A percentile compares a stretch with the other conserved stretches of the same genome.
Conservation (phyloP, 2,888 invertebrate genomes). For the Tetragonula carbonaria region DNA sequence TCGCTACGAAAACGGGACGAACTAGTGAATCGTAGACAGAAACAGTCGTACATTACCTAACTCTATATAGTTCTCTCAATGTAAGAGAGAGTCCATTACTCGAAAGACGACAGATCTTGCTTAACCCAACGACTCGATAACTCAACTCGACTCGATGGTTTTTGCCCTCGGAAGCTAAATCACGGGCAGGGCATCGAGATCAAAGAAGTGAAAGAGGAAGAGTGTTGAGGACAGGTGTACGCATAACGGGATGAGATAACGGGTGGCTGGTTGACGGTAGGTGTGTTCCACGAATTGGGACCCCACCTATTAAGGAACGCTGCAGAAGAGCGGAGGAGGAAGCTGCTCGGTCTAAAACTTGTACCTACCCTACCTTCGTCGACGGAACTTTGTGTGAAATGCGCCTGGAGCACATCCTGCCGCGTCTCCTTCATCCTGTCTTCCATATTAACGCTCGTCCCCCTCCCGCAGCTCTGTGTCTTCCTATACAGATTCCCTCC, state of each 20-base stretch:
- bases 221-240: constrained; percentile 1
- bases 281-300: constrained; percentile 73
- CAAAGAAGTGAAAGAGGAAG: neutral
- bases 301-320: constrained; percentile 75
- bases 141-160: constrained; percentile 49
- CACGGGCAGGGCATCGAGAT: constrained; percentile 15
- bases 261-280: constrained; percentile 53
- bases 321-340: constrained; percentile 44
- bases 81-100: too few species aligned
- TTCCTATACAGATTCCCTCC: constrained; percentile 60
- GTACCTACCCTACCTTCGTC: constrained; percentile 69
- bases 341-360: constrained; percentile 76
- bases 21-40: too few species aligned
- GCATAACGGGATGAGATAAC: constrained; percentile 10
- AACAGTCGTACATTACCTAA: too few species aligned
- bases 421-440: constrained; percentile 74
- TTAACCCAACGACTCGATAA: neutral
- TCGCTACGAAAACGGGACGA: too few species aligned
- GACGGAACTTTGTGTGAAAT: constrained; percentile 79
- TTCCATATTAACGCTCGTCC: constrained; percentile 77
- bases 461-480: constrained; percentile 64
- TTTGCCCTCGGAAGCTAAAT: constrained; percentile 44
- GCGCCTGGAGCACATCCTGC: constrained; percentile 77
- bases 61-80: too few species aligned
- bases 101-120: constrained; percentile 32